phyloP scores from a whole-genome alignment of 2,888 invertebrate genomes.

The Callinectes sapidus region DNA sequence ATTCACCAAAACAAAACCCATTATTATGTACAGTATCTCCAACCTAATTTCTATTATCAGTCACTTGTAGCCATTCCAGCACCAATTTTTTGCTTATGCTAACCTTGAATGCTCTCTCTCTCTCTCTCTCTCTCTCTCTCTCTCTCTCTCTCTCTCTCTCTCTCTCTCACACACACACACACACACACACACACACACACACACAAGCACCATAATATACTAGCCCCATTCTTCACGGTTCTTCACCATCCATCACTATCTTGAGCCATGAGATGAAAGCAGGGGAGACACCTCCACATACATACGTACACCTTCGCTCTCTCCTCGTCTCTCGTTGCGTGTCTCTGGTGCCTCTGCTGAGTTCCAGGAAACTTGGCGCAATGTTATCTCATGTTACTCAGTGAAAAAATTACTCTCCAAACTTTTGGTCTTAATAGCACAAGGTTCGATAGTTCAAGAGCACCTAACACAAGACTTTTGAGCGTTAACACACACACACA shows the following conservation, averaged over 20 bases:
- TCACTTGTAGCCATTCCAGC: no score
- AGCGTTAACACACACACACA: not conserved
- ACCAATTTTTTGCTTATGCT: no score
- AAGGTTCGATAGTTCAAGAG: not conserved
- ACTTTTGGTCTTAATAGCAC: not conserved
- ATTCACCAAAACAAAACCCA: not conserved
- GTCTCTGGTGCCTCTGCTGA: not conserved
- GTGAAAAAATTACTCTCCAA: not conserved
- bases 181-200: not conserved
- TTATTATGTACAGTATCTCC: no score
- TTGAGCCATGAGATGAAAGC: not conserved
- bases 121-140: not conserved
- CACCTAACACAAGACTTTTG: not conserved
- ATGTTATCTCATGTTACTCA: not conserved
- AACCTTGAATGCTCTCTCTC: not conserved
- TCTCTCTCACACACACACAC: not conserved
- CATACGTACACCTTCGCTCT: not conserved
- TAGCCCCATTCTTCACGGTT: not conserved
- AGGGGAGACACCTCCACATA: not conserved
- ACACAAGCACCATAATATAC: not conserved
- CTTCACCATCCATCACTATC: conserved; percentile 22
- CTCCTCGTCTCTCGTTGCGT: not conserved
- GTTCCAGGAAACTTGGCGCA: not conserved
- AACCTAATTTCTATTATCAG: not conserved
- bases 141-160: not conserved